Evolutionary conservation across 2,888 invertebrate species (phyloP).

Genomic region (Heliconius ismenius): DNA sequence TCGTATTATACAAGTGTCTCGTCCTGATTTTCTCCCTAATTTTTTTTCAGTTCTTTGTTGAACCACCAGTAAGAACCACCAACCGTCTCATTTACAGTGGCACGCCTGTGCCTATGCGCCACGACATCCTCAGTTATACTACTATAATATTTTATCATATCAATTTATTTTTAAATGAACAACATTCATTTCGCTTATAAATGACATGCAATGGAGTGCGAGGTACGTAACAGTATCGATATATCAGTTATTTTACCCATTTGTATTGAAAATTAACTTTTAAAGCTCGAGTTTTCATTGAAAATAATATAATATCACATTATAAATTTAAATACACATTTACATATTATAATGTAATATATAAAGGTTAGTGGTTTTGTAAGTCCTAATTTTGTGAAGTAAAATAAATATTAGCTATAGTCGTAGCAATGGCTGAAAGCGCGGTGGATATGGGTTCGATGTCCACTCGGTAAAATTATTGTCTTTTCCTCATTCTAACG

Average conservation of each 20-base stretch:
- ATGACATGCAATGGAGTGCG: constrained; percentile 26
- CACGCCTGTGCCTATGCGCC: not conserved
- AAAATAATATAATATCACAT: constrained; percentile 5
- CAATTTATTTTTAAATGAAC: constrained; percentile 23
- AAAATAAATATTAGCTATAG: not conserved
- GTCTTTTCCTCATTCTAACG: not conserved
- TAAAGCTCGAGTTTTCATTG: constrained; percentile 12
- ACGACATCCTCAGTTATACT: not conserved
- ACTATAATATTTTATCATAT: not conserved
- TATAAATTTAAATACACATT: constrained; percentile 15
- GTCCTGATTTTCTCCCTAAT: too few relatives aligned
- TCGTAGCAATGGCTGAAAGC: not conserved
- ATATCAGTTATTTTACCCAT: constrained; percentile 31
- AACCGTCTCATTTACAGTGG: too few relatives aligned
- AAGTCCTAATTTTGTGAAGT: not conserved
- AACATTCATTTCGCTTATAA: constrained; percentile 28
- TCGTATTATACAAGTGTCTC: not conserved
- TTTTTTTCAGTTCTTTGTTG: too few relatives aligned
- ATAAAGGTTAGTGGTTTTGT: too few relatives aligned
- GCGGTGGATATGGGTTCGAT: not conserved
- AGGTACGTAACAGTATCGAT: constrained; percentile 24
- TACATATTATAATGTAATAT: not conserved
- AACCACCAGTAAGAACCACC: too few relatives aligned
- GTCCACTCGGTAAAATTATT: not conserved
- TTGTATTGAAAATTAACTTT: constrained; percentile 25